Base-by-base conservation (phyloP, 2,888 invertebrate genomes). In the Rhimphoctona megacephalus region DNA sequence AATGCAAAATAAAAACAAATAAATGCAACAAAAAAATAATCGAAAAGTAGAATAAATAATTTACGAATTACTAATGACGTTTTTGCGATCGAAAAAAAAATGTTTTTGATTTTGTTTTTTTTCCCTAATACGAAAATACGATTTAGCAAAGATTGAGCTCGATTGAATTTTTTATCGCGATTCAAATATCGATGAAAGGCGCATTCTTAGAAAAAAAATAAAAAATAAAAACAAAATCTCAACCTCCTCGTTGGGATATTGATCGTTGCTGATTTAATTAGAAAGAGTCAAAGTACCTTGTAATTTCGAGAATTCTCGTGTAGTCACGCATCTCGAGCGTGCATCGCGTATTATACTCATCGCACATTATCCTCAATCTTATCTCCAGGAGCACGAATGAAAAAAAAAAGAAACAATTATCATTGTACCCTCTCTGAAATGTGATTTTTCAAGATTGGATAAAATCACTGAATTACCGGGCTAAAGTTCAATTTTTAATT, bases 231-330 rank as follows among this genome's bases (percentile, higher is more conserved):
- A 22, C 1, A 39, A 49, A 39, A 25, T 25, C 19, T 64, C 64
- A 64, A 64, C 66, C 46, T 46, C 14, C 46, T 64, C 14, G n/a
- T 11, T 30, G 64, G 64, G 49, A 57, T 22, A 73, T 49, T 66
- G 17, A 54, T 64, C 76, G 46, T 64, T n/a, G 25, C 76, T 33
- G 76, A 46, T 57, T 74, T 46, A 36, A 61, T 64, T 64, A 64
- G 69, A 46, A 49, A 57, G 70, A 61, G 19, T 46, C 64, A 19
- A 57, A 64, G 76, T 49, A 49, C 46, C 43, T 30, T 17, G 52
- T 54, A 36, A 36, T 22, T 52, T 54, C 36, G 73, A 36, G 36
- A n/a, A 54, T 36, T 54, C 30, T 70, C n/a, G 17, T 14, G 54
- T 6, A 36, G n/a, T 22, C 73, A 73, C 73, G 73, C 36, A 36